Evolutionary conservation across 2,888 invertebrate species (phyloP), one percentile per base, ranked within the genome.

Genomic region (Harmothoe impar): DNA sequence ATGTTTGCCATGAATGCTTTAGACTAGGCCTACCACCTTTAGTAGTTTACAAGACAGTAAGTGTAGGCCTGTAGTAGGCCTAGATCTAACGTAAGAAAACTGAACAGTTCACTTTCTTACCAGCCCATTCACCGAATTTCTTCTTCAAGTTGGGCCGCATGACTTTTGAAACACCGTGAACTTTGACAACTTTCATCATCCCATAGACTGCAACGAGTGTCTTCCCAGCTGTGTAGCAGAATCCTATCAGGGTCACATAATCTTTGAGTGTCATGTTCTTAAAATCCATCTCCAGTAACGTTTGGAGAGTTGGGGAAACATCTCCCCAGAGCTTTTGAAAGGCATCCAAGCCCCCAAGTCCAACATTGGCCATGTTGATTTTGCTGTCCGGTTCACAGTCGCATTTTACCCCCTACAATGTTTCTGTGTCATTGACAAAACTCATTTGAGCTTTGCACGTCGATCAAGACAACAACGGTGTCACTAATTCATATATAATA

Each of bases 91-190:
- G n/a, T n/a, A n/a, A n/a, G n/a, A n/a, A n/a, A 43, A 43, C 10
- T 43, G 3, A 43, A 43, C 10, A 43, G 43, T 43, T 43, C 3
- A 43, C 43, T 43, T 43, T 20, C 84, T 84, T 54, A 86, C 86
- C 86, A 12, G 86, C 86, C 86, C 86, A 86, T 54, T 86, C 54
- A 25, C 86, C 86, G 52, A 86, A 86, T 86, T 86, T 86, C 86
- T 56, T 86, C 29, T 31, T 52, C 52, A 86, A 31, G 31, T 86
- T 86, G 0, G 86, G 86, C 54, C 54, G 23, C 86, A 86, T 52
- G 86, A 86, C 86, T 86, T 86, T 86, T n/a, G 86, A 86, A 23
- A 86, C 86, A 52, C 86, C 86, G 56, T 86, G 86, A 15, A 86
- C 86, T 25, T 54, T 86, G 54, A 86, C 86, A 0, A 86, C 54